Evolutionary conservation across 2,888 invertebrate genomes (phyloP).

Genomic region (Lordiphosa fenestrarum): DNA sequence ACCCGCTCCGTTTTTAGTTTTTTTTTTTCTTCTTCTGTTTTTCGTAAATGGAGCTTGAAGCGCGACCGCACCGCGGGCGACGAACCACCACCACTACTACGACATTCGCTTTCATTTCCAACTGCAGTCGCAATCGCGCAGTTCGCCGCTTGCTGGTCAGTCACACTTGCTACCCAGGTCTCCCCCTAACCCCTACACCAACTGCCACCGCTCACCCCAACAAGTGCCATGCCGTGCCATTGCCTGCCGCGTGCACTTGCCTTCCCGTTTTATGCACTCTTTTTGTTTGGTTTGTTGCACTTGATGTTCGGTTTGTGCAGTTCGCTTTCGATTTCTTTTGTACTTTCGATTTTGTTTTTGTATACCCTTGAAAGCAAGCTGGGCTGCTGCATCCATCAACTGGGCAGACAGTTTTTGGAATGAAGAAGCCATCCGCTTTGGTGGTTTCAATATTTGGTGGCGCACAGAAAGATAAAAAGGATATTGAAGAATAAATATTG

Average conservation of each 20-base stretch:
- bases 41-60: constrained; percentile 66
- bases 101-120: constrained; percentile 71
- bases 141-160: constrained; percentile 51
- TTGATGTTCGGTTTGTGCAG: constrained; percentile 53
- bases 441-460: no score
- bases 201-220: no score
- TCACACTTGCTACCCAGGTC: constrained; percentile 53
- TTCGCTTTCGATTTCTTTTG: constrained; percentile 72
- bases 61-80: constrained; percentile 58
- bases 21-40: constrained; percentile 23
- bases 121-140: constrained; percentile 30
- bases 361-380: constrained; percentile 59
- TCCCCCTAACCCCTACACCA: constrained; percentile 9
- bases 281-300: constrained; percentile 64
- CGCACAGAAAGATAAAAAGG: no score
- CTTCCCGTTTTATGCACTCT: constrained; percentile 8
- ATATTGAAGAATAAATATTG: no score
- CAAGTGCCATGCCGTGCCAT: constrained; percentile 33
- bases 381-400: constrained; percentile 5
- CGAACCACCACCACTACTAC: constrained; percentile 30
- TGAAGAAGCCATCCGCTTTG: no score
- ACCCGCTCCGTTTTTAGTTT: constrained; percentile 39
- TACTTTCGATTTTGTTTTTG: constrained; percentile 65
- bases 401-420: neutral
- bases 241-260: constrained; percentile 52